Evolutionary conservation across 2,888 invertebrate genomes (phyloP).

Genomic region (Brachynemurus nebulosus): DNA sequence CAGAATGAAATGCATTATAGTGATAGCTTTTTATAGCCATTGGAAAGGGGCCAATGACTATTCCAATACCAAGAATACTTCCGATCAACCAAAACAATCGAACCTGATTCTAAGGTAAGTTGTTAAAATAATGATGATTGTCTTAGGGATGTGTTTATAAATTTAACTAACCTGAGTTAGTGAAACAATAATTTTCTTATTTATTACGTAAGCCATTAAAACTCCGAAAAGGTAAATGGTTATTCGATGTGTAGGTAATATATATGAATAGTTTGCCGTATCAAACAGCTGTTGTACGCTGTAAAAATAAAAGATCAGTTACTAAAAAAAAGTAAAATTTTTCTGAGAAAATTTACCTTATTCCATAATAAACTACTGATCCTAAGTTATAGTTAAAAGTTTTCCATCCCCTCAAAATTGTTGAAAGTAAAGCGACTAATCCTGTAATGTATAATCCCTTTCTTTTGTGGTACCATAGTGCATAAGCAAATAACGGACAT

Average conservation of each 20-base stretch:
- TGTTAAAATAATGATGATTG: neutral
- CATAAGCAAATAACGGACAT: slow-evolving; percentile 34
- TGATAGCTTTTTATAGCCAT: slow-evolving; percentile 38
- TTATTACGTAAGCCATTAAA: slow-evolving; percentile 34
- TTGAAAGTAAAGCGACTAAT: slow-evolving; percentile 32
- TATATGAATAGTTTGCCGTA: slow-evolving; percentile 38
- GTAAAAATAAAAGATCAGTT: slow-evolving; percentile 13
- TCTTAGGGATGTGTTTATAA: slow-evolving; percentile 4
- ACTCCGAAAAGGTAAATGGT: slow-evolving; percentile 42
- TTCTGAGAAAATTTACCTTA: slow-evolving; percentile 32
- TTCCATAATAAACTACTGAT: slow-evolving; percentile 40
- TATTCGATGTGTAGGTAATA: slow-evolving; percentile 39
- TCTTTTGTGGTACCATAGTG: slow-evolving; percentile 33
- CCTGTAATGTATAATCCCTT: slow-evolving; percentile 31
- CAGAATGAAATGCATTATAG: slow-evolving; percentile 36
- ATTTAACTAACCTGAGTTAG: slow-evolving; percentile 30
- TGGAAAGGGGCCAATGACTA: slow-evolving; percentile 37
- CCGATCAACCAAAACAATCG: slow-evolving; percentile 32
- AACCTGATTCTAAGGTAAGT: slow-evolving; percentile 30
- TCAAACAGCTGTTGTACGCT: slow-evolving; percentile 38
- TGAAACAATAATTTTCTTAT: no score
- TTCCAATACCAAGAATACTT: slow-evolving; percentile 29
- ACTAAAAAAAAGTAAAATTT: neutral
- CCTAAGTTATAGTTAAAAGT: slow-evolving; percentile 37
- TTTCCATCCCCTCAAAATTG: slow-evolving; percentile 33